Conservation (phyloP, 2,888 invertebrate genomes). For the Cryptocheilus praepositus region DNA sequence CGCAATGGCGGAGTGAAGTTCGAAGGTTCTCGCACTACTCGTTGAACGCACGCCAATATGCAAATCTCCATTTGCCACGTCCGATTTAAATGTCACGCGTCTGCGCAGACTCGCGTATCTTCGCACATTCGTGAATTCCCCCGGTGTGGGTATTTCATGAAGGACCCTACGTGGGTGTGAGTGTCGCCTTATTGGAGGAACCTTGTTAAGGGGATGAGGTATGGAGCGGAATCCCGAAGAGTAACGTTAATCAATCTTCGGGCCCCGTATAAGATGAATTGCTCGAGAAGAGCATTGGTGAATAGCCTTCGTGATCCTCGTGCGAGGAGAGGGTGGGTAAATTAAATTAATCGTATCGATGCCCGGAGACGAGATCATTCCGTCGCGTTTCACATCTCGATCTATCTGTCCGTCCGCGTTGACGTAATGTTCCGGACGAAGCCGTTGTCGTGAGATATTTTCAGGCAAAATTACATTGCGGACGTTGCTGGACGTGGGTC, state of each 20-base stretch:
- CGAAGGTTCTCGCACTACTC: too few relatives aligned
- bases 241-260: conserved; percentile 53
- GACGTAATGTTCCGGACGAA: too few relatives aligned
- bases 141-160: not conserved
- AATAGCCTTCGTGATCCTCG: conserved; percentile 2
- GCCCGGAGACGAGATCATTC: too few relatives aligned
- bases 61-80: conserved; percentile 28
- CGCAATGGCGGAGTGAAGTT: too few relatives aligned
- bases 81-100: conserved; percentile 8
- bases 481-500: too few relatives aligned
- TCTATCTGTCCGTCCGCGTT: too few relatives aligned
- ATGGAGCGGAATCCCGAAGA: conserved; percentile 39
- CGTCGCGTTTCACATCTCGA: too few relatives aligned
- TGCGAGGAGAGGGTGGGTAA: too few relatives aligned
- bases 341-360: not conserved
- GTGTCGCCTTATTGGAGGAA: conserved; percentile 17
- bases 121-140: too few relatives aligned
- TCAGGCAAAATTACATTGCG: too few relatives aligned
- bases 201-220: conserved; percentile 19
- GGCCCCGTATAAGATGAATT: conserved; percentile 47
- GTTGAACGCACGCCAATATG: conserved; percentile 32
- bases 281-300: conserved; percentile 19
- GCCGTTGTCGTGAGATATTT: too few relatives aligned
- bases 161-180: conserved; percentile 1
- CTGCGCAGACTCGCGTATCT: not conserved